phyloP scores from a whole-genome alignment of 2,888 invertebrate genomes.

The Odiellus spinosus region DNA sequence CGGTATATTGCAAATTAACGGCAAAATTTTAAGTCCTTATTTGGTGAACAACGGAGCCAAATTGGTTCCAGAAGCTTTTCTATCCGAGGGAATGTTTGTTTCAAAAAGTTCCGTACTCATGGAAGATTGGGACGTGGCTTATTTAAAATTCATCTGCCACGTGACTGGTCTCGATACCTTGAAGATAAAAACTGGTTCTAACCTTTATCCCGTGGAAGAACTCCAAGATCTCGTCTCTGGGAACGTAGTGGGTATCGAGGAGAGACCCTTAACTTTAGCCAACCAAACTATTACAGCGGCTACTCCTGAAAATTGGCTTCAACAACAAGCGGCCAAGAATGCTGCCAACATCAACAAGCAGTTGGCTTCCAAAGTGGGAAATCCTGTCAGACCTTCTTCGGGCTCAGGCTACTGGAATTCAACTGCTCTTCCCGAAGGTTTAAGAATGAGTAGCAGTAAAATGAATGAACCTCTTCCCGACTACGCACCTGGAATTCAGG shows the following conservation, averaged over 20 bases:
- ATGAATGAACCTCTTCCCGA: no score
- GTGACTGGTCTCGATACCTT: conserved; percentile 48
- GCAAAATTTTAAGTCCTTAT: conserved; percentile 9
- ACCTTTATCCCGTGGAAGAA: conserved; percentile 9
- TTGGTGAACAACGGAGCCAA: conserved; percentile 12
- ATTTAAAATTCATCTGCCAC: conserved; percentile 84
- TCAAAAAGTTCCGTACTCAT: conserved; percentile 23
- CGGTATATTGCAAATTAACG: conserved; percentile 11
- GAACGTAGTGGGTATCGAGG: conserved; percentile 3
- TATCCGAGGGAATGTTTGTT: neutral
- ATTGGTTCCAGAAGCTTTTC: conserved; percentile 11
- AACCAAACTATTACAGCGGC: no score
- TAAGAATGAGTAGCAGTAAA: no score
- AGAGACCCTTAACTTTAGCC: no score
- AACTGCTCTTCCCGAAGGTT: no score
- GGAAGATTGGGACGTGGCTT: conserved; percentile 72
- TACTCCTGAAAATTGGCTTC: no score
- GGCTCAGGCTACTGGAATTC: no score
- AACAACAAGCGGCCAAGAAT: no score
- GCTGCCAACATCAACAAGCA: no score
- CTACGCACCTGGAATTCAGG: no score
- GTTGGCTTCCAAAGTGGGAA: no score
- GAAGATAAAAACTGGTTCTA: conserved; percentile 7
- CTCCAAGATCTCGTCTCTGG: conserved; percentile 8
- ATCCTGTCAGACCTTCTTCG: no score